Base-by-base conservation (phyloP, 2,113 vertebrate species). In the Neotoma lepida region DNA sequence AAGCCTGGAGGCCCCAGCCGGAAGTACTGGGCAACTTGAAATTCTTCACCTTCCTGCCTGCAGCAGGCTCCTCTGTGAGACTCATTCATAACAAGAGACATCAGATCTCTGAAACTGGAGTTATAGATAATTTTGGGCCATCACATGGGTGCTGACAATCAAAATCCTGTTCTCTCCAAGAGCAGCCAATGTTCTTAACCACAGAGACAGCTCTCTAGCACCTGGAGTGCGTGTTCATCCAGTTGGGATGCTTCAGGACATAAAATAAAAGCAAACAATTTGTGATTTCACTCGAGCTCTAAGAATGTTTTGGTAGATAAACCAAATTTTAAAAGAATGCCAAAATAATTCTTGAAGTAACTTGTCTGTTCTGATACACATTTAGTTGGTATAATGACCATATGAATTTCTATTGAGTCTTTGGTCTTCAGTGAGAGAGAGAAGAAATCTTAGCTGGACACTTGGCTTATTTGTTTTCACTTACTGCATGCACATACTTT, bases 261-360 rank as follows among this genome's bases (percentile, higher is more conserved):
- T 78, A 44, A 90, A 93, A 68, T 93, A 68, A 58, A 80, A 86
- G 24, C 56, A 82, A 95, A 39, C 71, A 74, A 13, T 74, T 95
- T 58, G 78, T 86, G 9, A 41, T 96, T 95, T 89, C 73, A 51
- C 80, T 78, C 76, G 66, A 93, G 61, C 6, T 91, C 51, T 51
- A 51, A 51, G 94, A 64, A 91, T 78, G 7, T 64, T n/a, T 73
- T 93, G 51, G 28, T 61, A 92, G 89, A 73, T 81, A 89, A 95
- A 91, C 77, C 14, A 81, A 49, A 70, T 68, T 58, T 2, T 1
- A 90, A 89, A 94, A 86, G 46, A 26, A 89, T 89, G 64, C 41
- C 22, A 90, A 86, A 96, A 84, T 95, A 80, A 46, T 85, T 18
- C 24, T 94, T 30, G 13, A 93, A 63, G 56, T 51, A 91, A 81